Percentiles rank a stretch among this genome's conserved stretches.
Evolutionary conservation across 2,113 vertebrate genomes (phyloP).

Genomic region (Prinia subflava): DNA sequence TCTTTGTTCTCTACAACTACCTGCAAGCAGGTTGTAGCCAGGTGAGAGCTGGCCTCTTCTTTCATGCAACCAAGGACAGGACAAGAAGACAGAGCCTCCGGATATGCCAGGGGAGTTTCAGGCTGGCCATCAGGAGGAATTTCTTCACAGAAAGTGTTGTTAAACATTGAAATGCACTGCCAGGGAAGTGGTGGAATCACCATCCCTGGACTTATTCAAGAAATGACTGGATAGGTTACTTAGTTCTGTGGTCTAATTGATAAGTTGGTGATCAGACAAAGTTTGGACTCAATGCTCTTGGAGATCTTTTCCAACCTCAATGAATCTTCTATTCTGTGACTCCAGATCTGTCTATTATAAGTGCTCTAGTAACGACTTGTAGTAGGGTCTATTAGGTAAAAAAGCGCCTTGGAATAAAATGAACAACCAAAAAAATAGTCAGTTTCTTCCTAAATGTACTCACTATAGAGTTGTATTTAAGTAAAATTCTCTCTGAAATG

Average conservation of each 20-base stretch:
- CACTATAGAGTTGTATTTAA: neutral
- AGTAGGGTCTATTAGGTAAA: neutral
- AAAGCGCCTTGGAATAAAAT: neutral
- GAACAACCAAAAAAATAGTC: fast-evolving
- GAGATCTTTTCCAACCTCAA: neutral
- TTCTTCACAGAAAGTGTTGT: neutral
- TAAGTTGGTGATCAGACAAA: fast-evolving
- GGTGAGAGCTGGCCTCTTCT: neutral
- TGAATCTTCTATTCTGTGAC: neutral
- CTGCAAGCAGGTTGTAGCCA: neutral
- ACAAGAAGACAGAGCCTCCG: neutral
- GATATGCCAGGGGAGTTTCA: neutral
- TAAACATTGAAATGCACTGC: neutral
- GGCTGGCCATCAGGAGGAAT: neutral
- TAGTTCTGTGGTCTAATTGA: neutral
- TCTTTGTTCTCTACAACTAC: neutral
- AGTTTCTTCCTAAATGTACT: neutral
- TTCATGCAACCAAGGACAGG: neutral
- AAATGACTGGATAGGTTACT: neutral
- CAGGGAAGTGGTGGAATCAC: too few relatives aligned
- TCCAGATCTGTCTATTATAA: neutral
- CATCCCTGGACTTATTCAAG: neutral
- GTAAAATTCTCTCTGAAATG: neutral
- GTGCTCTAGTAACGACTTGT: neutral
- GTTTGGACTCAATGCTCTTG: neutral